Evolutionary conservation across 2,797 vertebrate genomes (phyloP), one percentile per base, ranked within the genome.

Genomic region (Nannoperca obscura): DNA sequence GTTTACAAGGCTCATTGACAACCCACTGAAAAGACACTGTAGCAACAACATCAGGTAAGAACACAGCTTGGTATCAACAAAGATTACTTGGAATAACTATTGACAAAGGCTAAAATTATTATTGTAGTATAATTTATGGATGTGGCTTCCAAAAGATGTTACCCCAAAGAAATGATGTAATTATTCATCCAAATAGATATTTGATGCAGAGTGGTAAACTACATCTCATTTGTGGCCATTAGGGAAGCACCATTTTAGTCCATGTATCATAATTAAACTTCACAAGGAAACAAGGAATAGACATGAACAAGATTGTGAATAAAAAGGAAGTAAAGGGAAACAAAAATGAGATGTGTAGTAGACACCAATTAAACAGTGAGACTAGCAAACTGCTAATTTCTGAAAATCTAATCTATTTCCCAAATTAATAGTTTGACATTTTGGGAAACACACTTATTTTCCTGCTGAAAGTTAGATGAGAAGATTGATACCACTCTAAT

Each of bases 1-100:
- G 7, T 85, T 34, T 68, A 81, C 55, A 54, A 74, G 82, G 83
- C 87, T 89, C 87, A 89, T 88, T 85, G 88, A 90, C 58, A 85
- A 84, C 86, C 86, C 85, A 80, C n/a, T 84, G 84, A 82, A 61
- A 85, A 70, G 38, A 64, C 60, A 69, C 38, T n/a, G 38, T 15
- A 72, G 53, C 74, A 57, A 63, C 74, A 55, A 34, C 34, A 44
- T 5, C 34, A 40, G 47, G n/a, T 68, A n/a, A 60, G 57, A 38
- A 78, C 62, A 63, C 52, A 53, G 20, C 6, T 19, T 24, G 22
- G 27, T 69, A 61, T 67, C 13, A 60, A 64, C 44, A 65, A 36
- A 44, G 17, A 59, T 60, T 24, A 76, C 34, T 50, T 34, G 7
- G 20, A 76, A n/a, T 7, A 20, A 38, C 15, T 52, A 38, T 1